Conservation (phyloP, 2,797 vertebrate species). For the Trachurus trachurus region DNA sequence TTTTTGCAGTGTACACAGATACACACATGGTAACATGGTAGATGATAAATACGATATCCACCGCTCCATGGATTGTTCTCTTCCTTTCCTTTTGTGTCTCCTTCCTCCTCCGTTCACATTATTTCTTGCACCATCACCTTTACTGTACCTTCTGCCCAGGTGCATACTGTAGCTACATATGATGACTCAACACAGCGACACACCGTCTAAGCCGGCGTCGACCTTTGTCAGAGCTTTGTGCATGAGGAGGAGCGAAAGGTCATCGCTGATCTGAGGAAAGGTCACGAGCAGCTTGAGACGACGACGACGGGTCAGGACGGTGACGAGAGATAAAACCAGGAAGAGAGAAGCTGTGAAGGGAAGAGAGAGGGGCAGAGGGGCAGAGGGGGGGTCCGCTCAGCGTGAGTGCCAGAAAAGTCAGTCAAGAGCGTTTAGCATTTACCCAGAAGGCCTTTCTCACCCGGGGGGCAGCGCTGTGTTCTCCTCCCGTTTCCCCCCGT, state of each 20-base stretch:
- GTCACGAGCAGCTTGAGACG: conserved; percentile 5
- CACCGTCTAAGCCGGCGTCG: conserved; percentile 27
- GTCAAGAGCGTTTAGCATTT: conserved; percentile 40
- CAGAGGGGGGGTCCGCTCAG: not conserved
- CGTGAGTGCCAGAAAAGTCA: conserved; percentile 14
- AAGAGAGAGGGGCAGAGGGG: too few relatives aligned
- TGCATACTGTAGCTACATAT: too few relatives aligned
- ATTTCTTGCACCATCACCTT: too few relatives aligned
- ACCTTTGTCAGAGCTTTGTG: conserved; percentile 34
- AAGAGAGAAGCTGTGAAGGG: too few relatives aligned
- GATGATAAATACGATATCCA: too few relatives aligned
- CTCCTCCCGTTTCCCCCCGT: not conserved
- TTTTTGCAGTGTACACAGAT: too few relatives aligned
- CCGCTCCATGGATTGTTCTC: too few relatives aligned
- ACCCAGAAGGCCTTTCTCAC: conserved; percentile 29
- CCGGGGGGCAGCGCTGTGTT: conserved; percentile 21
- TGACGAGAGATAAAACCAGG: not conserved
- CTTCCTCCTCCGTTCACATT: not conserved
- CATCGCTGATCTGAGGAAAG: conserved; percentile 30
- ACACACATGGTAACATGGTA: too few relatives aligned
- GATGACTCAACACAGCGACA: conserved; percentile 56
- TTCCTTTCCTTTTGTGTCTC: too few relatives aligned
- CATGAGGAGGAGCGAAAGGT: conserved; percentile 30
- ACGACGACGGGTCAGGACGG: not conserved
- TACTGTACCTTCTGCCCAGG: too few relatives aligned